Conservation (phyloP, 2,797 vertebrate species). For the Leptoclinus maculatus region DNA sequence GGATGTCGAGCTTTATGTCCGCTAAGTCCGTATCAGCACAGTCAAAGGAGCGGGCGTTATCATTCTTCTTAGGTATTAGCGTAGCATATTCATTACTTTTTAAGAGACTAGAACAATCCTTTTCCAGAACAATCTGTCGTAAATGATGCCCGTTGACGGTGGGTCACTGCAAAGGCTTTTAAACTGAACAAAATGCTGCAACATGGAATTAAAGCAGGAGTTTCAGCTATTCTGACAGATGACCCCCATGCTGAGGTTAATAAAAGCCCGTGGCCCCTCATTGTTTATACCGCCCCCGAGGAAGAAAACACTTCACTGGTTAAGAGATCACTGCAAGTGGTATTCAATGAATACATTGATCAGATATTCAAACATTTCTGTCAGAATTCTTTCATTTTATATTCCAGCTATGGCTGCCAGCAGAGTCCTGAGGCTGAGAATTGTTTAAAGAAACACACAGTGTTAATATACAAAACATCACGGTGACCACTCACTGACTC, state of each 20-base stretch:
- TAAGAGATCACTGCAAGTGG: background rate
- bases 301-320: conserved; percentile 9
- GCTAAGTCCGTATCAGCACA: conserved; percentile 32
- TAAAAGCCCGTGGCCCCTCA: conserved; percentile 18
- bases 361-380: background rate
- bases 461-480: conserved; percentile 14
- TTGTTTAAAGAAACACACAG: background rate
- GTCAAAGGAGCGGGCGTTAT: conserved; percentile 32
- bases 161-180: conserved; percentile 44
- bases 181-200: conserved; percentile 51
- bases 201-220: conserved; percentile 29
- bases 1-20: conserved; percentile 16
- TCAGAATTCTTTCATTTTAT: background rate
- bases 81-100: conserved; percentile 59
- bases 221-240: conserved; percentile 35
- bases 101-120: conserved; percentile 43
- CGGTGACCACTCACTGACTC: background rate
- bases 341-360: background rate
- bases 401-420: background rate
- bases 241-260: conserved; percentile 43
- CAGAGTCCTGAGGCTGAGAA: background rate
- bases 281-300: conserved; percentile 33
- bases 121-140: conserved; percentile 24
- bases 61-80: conserved; percentile 45
- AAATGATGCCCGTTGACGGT: conserved; percentile 23